Evolutionary conservation across 2,797 vertebrate genomes (phyloP), one percentile per base, ranked within the genome.

Genomic region (Enteromius mattozi): DNA sequence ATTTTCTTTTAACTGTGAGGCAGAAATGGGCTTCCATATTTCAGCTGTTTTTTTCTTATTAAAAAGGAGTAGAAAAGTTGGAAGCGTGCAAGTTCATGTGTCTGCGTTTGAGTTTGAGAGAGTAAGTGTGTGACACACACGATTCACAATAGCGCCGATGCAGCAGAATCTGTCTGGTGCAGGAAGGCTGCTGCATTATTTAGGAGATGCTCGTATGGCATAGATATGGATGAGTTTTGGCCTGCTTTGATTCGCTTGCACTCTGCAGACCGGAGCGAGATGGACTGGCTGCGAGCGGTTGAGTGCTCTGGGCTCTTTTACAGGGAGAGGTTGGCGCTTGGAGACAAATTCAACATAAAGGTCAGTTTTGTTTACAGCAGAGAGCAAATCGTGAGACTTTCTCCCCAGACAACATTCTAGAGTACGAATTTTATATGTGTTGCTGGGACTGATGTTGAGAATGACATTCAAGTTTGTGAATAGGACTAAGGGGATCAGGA

Each of bases 151-250:
- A 89, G 88, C 88, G 93, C 91, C 71, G 90, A 94, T 90, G 37
- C 93, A 94, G 93, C 94, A 94, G 90, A 95, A 93, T 92, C 85
- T 71, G 89, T 90, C 90, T 89, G 86, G 90, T 92, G 92, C 91
- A 89, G 86, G 90, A 91, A 93, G 89, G 88, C 91, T 87, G 88
- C 85, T 94, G 93, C 91, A 95, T 95, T 95, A 94, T 95, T 95
- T 94, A 94, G 88, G 88, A 93, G 92, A 91, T 88, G 82, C 71
- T 89, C 89, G 90, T 91, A 91, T 86, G 91, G 90, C 89, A 92
- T 91, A 76, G 90, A 92, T 92, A 92, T 92, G 88, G 92, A 92
- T 92, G 91, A 89, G 90, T 92, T 92, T 91, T 91, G 88, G 90
- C 90, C 91, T 90, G 86, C 90, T 94, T 94, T 90, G 91, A 93